A percentile compares a stretch with the other conserved stretches of the same genome.
Conservation (phyloP, 1,140 invertebrate species). For the Colletes gigas region DNA sequence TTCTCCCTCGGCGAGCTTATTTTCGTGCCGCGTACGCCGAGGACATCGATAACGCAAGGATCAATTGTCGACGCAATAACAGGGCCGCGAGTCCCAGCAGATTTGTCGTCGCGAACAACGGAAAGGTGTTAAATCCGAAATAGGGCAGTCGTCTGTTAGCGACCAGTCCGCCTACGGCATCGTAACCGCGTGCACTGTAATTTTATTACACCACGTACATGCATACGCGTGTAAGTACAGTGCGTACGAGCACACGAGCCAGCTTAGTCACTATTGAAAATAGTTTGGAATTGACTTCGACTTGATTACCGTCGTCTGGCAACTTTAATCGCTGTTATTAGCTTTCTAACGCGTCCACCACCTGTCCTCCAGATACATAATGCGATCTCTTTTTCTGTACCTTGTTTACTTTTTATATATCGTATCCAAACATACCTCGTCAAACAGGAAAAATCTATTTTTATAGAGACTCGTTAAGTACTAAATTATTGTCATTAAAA, state of each 20-base stretch:
- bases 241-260: constrained; percentile 37
- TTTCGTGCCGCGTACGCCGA: background rate
- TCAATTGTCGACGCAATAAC: constrained; percentile 7
- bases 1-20: background rate
- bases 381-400: background rate
- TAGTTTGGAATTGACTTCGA: constrained; percentile 58
- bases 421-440: no score
- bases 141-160: constrained; percentile 61
- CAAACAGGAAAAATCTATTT: no score
- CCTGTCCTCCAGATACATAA: background rate
- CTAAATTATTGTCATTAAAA: no score
- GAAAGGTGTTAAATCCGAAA: constrained; percentile 61
- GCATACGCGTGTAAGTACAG: background rate
- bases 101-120: constrained; percentile 17
- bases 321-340: constrained; percentile 18
- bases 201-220: constrained; percentile 50
- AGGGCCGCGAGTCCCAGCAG: background rate
- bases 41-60: constrained; percentile 17
- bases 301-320: constrained; percentile 49
- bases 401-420: no score
- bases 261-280: constrained; percentile 69
- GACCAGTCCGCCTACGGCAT: constrained; percentile 71
- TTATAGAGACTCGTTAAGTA: no score
- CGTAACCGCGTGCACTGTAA: constrained; percentile 59
- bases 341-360: background rate